A percentile compares a stretch with the other conserved stretches of the same genome.
Conservation (phyloP, 2,888 invertebrate species). For the Falcaria lacertinaria region DNA sequence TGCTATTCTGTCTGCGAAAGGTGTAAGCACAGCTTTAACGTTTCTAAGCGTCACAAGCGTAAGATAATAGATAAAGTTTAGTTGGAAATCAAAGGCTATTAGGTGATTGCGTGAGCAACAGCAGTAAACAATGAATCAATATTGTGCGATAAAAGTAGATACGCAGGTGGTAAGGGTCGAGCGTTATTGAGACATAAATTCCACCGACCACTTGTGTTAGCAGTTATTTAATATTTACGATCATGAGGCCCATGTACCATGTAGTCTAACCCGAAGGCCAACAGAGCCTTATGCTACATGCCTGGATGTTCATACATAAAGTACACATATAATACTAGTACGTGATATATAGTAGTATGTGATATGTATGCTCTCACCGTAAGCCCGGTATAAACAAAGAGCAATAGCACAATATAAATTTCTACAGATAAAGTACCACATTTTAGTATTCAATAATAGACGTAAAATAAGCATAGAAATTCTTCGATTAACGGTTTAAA, state of each 20-base stretch:
- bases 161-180: slow-evolving; percentile 47
- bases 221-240: slow-evolving; percentile 59
- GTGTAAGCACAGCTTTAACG: no score
- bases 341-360: no score
- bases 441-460: no score
- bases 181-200: slow-evolving; percentile 70
- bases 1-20: no score
- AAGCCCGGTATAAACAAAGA: no score
- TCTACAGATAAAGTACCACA: no score
- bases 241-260: slow-evolving; percentile 15
- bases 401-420: no score
- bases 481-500: no score
- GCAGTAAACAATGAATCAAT: slow-evolving; percentile 54
- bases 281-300: no score
- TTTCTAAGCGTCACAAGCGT: neutral
- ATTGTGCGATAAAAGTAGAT: slow-evolving; percentile 33
- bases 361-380: no score
- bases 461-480: no score
- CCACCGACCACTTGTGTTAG: slow-evolving; percentile 39
- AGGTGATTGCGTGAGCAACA: slow-evolving; percentile 38
- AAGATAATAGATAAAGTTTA: slow-evolving; percentile 1
- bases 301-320: neutral
- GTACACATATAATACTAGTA: no score
- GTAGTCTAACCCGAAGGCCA: neutral
- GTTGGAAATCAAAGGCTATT: slow-evolving; percentile 3